These are phyloP conservation scores for Acanthosepion pharaonis DNA, from an alignment of 2,888 invertebrate genomes.

Conservation along the genomic window DNA sequence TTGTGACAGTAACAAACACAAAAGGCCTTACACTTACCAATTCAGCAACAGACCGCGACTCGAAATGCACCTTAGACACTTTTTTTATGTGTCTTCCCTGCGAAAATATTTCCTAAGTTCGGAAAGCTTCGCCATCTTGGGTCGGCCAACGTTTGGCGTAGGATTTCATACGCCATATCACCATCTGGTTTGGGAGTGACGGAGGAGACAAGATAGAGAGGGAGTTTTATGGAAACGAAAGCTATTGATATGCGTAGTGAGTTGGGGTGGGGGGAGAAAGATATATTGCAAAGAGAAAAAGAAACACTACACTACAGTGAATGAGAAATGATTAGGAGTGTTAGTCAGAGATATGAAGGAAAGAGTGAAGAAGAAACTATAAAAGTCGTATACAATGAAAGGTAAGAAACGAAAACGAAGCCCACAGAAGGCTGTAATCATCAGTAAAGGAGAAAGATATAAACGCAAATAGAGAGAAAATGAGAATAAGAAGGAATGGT, in stretches of 20 bases:
- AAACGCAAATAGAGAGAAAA: neutral
- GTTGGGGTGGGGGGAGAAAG: neutral
- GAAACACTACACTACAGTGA: neutral
- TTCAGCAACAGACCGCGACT: neutral
- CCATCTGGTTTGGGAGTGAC: neutral
- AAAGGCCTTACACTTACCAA: conserved; percentile 23
- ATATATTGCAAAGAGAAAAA: neutral
- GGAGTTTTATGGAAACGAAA: neutral
- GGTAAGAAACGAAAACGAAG: neutral
- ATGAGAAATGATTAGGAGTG: neutral
- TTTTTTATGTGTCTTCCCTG: conserved; percentile 46
- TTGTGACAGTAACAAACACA: neutral
- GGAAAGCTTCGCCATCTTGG: conserved; percentile 46
- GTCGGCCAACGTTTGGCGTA: conserved; percentile 43
- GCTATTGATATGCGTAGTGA: neutral
- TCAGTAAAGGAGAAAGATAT: neutral
- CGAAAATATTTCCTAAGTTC: conserved; percentile 45
- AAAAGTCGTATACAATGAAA: neutral
- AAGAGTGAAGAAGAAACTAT: neutral
- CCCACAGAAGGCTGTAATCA: neutral
- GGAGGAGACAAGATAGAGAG: neutral
- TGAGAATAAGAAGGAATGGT: neutral
- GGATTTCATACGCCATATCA: conserved; percentile 40
- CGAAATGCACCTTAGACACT: conserved; percentile 43
- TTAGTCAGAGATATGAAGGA: neutral